Percentiles rank a stretch among this genome's conserved stretches.
phyloP scores from a whole-genome alignment of 1,140 invertebrate species.

The Chironomus tepperi region DNA sequence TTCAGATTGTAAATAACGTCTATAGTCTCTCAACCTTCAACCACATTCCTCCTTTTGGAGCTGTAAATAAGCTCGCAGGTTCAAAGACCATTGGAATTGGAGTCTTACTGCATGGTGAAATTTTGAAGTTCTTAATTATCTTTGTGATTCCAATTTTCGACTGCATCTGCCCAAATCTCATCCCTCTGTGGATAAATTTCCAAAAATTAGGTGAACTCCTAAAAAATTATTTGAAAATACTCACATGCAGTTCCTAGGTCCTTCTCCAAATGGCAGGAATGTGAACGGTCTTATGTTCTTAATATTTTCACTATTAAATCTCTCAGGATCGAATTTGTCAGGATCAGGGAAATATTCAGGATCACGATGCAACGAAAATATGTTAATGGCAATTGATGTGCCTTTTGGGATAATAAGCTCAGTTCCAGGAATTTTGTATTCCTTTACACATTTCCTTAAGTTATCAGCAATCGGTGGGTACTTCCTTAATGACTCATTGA shows the following conservation, averaged over 20 bases:
- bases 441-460: constrained; percentile 40
- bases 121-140: constrained; percentile 30
- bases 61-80: constrained; percentile 30
- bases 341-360: constrained; percentile 46
- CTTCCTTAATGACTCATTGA: constrained; percentile 29
- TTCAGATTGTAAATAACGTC: no score
- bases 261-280: constrained; percentile 54
- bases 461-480: constrained; percentile 27
- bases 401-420: constrained; percentile 41
- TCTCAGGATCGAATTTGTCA: constrained; percentile 47
- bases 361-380: constrained; percentile 49
- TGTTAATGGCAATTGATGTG: constrained; percentile 27
- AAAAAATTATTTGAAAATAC: constrained; percentile 29
- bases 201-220: constrained; percentile 30
- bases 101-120: background rate
- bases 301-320: constrained; percentile 48
- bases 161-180: constrained; percentile 43
- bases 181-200: constrained; percentile 34
- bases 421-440: constrained; percentile 43
- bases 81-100: constrained; percentile 31
- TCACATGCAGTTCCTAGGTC: constrained; percentile 54
- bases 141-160: constrained; percentile 35
- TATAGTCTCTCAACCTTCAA: constrained; percentile 29
- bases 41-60: constrained; percentile 36
- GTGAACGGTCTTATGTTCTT: constrained; percentile 43